A percentile compares a stretch with the other conserved stretches of the same genome.
Conservation (phyloP, 2,113 vertebrate genomes). For the Xenopus laevis region DNA sequence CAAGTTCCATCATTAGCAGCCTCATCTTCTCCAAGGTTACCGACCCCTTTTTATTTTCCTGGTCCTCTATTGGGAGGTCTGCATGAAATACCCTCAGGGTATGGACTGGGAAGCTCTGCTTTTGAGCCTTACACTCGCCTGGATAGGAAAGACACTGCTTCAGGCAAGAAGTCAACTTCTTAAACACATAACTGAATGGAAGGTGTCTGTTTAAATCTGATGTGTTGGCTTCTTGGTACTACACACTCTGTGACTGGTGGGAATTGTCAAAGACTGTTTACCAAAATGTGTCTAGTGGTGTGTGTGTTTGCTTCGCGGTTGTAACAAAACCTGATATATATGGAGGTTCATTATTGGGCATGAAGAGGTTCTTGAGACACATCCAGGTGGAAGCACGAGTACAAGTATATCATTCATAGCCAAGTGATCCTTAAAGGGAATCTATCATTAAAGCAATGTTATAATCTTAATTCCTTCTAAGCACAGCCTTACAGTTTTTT, state of each 20-base stretch:
- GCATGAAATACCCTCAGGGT: constrained; percentile 70
- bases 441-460: not conserved
- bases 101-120: constrained; percentile 78
- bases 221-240: constrained; percentile 12
- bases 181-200: constrained; percentile 52
- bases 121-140: constrained; percentile 87
- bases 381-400: not conserved
- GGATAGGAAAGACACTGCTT: constrained; percentile 70
- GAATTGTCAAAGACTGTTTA: constrained; percentile 29
- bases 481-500: too few species aligned
- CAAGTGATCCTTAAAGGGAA: not conserved
- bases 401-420: not conserved
- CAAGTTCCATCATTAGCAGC: constrained; percentile 64
- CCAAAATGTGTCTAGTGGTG: constrained; percentile 19
- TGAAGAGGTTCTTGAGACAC: not conserved
- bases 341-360: not conserved
- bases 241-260: constrained; percentile 12
- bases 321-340: constrained; percentile 14
- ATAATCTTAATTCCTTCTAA: too few species aligned
- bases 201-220: constrained; percentile 49
- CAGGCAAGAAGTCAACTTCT: constrained; percentile 72
- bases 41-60: constrained; percentile 72
- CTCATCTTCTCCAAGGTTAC: constrained; percentile 61
- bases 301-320: constrained; percentile 39
- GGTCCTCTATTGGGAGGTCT: constrained; percentile 68